Evolutionary conservation across 2,888 invertebrate genomes (phyloP), one percentile per base, ranked within the genome.

Genomic region (Eristalis intricaria): DNA sequence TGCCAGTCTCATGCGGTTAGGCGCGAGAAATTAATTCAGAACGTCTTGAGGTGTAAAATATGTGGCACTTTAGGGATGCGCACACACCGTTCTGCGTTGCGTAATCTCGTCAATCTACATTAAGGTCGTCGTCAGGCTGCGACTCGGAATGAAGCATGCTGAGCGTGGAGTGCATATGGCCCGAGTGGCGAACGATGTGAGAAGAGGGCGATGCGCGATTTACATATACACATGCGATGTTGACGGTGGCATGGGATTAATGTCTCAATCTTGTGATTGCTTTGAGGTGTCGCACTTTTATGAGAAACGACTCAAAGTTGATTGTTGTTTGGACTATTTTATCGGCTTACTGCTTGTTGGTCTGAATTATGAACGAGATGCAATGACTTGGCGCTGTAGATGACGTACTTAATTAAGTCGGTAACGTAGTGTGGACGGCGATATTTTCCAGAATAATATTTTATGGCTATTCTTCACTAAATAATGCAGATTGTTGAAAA

Each of bases 21-120:
- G 78, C 66, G 82, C 77, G 82, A 82, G 66, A 78, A 86, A 86
- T 86, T 82, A 86, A 86, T 86, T 86, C 85, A 78, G 56, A 86
- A 60, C 23, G 82, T 70, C 82, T 82, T 82, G 64, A 58, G 65
- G 65, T 70, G 65, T 78, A 75, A 78, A 70, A 75, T 82, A 74
- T 78, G 85, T 74, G 73, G 63, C 81, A 76, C 76, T 22, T 60
- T 43, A 61, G 71, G 64, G 71, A 68, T 50, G 76, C 66, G 73
- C 80, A 69, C 43, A 58, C 43, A 58, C 56, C 19, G 35, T 58
- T 29, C 35, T 77, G 77, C 43, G 77, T 77, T 81, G 81, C 85
- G 77, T 77, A 81, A 85, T 85, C 85, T 77, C 43, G 73, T 69
- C 65, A 65, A 85, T 81, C 73, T 81, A 60, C 75, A 70, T 84